Percentiles rank a stretch among this genome's conserved stretches.
These are phyloP conservation scores for Caenorhabditis drosophilae DNA, from an alignment of 2,888 invertebrate species.

Conservation along the genomic window DNA sequence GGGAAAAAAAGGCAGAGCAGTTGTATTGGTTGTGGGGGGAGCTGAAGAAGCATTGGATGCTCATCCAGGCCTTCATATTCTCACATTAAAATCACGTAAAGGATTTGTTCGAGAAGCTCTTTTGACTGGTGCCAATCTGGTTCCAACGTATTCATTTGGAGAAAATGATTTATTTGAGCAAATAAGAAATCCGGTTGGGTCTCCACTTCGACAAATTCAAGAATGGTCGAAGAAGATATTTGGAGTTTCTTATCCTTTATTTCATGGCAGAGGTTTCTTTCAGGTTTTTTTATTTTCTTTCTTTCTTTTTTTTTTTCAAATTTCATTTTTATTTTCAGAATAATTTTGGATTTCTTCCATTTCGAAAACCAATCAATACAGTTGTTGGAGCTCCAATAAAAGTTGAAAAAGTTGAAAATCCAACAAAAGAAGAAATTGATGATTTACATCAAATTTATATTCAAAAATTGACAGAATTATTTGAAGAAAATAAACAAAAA, in stretches of 20 bases:
- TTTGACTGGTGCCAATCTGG: constrained; percentile 67
- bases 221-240: constrained; percentile 56
- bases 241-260: constrained; percentile 70
- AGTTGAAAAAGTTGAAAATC: constrained; percentile 77
- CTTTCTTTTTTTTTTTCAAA: no score
- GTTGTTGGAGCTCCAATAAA: constrained; percentile 88
- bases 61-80: constrained; percentile 74
- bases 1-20: constrained; percentile 11
- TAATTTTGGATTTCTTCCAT: constrained; percentile 82
- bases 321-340: no score
- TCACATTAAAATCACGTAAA: constrained; percentile 36
- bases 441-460: constrained; percentile 81
- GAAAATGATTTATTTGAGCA: constrained; percentile 70
- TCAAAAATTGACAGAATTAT: constrained; percentile 77
- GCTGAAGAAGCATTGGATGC: constrained; percentile 85
- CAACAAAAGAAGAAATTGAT: constrained; percentile 80
- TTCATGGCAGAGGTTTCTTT: constrained; percentile 80
- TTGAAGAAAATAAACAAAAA: constrained; percentile 82
- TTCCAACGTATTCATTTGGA: constrained; percentile 71
- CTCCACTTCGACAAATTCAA: constrained; percentile 49
- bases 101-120: constrained; percentile 40
- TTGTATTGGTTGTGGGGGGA: constrained; percentile 72
- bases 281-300: no score
- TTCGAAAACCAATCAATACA: constrained; percentile 81
- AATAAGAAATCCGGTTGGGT: constrained; percentile 45